Percentiles rank a stretch among this genome's conserved stretches.
phyloP scores from a whole-genome alignment of 2,797 vertebrate genomes.

The Spinus olivaceus region DNA sequence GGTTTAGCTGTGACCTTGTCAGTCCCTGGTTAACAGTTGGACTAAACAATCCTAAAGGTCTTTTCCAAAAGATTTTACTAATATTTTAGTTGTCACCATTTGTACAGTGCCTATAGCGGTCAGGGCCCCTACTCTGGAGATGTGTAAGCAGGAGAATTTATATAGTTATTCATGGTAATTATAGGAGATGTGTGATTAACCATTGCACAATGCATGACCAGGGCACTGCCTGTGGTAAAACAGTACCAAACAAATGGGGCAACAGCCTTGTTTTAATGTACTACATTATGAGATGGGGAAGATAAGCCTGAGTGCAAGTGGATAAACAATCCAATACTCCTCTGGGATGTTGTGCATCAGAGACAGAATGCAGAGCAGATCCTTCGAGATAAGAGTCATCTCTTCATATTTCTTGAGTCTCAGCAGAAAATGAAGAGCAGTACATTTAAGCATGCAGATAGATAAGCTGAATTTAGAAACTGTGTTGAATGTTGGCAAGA shows the following conservation, averaged over 20 bases:
- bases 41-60: background rate
- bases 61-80: background rate
- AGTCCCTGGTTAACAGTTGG: background rate
- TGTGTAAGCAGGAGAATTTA: background rate
- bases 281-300: slow-evolving; percentile 60
- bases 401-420: slow-evolving; percentile 61
- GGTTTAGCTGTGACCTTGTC: background rate
- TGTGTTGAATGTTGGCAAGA: slow-evolving; percentile 12
- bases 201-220: background rate
- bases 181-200: background rate
- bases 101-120: background rate
- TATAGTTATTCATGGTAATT: background rate
- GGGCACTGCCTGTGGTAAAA: slow-evolving; percentile 14
- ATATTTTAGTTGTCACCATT: background rate
- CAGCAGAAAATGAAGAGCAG: slow-evolving; percentile 44
- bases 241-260: slow-evolving; percentile 37
- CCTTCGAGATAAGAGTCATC: slow-evolving; percentile 58
- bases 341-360: slow-evolving; percentile 53
- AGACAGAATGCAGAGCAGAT: slow-evolving; percentile 51
- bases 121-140: background rate
- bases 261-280: slow-evolving; percentile 58
- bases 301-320: slow-evolving; percentile 65
- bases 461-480: slow-evolving; percentile 16
- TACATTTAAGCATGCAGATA: slow-evolving; percentile 20
- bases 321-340: slow-evolving; percentile 70